Conservation (phyloP, 2,797 vertebrate genomes). For the Xiphophorus birchmanni region DNA sequence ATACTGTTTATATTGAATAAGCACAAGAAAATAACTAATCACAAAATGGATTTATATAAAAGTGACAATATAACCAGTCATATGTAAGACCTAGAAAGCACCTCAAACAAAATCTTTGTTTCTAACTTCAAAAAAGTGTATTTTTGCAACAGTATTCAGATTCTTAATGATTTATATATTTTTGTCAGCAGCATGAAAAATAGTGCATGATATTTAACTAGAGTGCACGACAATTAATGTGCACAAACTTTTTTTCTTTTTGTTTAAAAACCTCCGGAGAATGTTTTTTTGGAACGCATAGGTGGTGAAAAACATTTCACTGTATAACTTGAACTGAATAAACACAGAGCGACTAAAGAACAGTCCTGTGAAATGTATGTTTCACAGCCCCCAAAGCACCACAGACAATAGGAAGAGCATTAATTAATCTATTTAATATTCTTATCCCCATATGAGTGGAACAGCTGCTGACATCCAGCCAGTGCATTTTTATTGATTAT, state of each 20-base stretch:
- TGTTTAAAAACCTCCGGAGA: neutral
- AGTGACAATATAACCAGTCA: too few relatives aligned
- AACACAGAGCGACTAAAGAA: constrained; percentile 28
- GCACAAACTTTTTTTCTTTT: neutral
- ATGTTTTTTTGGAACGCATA: neutral
- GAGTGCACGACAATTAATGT: neutral
- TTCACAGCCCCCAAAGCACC: constrained; percentile 48
- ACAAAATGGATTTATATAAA: too few relatives aligned
- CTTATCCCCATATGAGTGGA: constrained; percentile 66
- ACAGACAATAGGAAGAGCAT: constrained; percentile 64
- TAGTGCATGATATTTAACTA: neutral
- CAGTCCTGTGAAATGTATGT: constrained; percentile 38
- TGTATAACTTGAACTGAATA: constrained; percentile 35
- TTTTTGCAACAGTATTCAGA: neutral
- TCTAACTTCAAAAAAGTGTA: neutral
- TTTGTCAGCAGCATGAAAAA: neutral
- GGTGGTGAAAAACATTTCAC: neutral
- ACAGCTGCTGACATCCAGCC: constrained; percentile 71
- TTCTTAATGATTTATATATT: neutral
- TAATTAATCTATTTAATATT: constrained; percentile 76
- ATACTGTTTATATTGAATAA: too few relatives aligned
- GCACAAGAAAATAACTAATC: too few relatives aligned
- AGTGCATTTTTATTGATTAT: constrained; percentile 77
- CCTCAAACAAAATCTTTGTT: neutral
- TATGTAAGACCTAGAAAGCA: neutral